Evolutionary conservation across 2,888 invertebrate genomes (phyloP), one percentile per base, ranked within the genome.

Genomic region (Aspidapion aeneum): DNA sequence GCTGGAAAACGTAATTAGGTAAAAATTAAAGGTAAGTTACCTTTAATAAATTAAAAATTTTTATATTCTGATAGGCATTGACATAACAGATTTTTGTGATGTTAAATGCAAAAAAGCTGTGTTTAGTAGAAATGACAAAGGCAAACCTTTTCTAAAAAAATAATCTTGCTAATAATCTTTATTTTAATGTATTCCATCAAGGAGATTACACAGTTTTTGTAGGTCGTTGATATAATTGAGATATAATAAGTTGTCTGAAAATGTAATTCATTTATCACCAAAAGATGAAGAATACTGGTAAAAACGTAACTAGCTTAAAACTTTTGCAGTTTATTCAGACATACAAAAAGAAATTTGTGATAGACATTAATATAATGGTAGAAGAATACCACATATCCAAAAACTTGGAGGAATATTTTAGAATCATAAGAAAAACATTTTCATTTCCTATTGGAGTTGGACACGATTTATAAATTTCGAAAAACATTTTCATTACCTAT

Each of bases 301-400:
- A 21, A 75, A 73, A 57, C 62, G 65, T 19, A 54, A 54, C 59
- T 65, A 61, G 19, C n/a, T n/a, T 55, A 92, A 89, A 76, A 79
- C 85, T 57, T 76, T 94, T 1, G 75, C 82, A 2, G 93, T 95
- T 71, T 97, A 94, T 81, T 96, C 98, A 77, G 85, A 90, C 1
- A 86, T 87, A 73, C 55, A 54, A 19, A 72, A 60, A 3, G 62
- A 76, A 22, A 76, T 73, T 51, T 79, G 50, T 83, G 68, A 80
- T 94, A 65, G 94, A 93, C 1, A 85, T 94, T 58, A 97, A 98
- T 83, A 85, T 96, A 0, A 96, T 97, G 96, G 91, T 91, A 81
- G 82, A 91, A 61, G 91, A 93, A 75, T 88, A 78, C 94, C 84
- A 84, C 1, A 87, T 86, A 20, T 88, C 90, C 55, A 92, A 89